A percentile compares a stretch with the other conserved stretches of the same genome.
These are phyloP conservation scores for Eriocheir sinensis DNA, from an alignment of 1,140 invertebrate species.

Conservation along the genomic window DNA sequence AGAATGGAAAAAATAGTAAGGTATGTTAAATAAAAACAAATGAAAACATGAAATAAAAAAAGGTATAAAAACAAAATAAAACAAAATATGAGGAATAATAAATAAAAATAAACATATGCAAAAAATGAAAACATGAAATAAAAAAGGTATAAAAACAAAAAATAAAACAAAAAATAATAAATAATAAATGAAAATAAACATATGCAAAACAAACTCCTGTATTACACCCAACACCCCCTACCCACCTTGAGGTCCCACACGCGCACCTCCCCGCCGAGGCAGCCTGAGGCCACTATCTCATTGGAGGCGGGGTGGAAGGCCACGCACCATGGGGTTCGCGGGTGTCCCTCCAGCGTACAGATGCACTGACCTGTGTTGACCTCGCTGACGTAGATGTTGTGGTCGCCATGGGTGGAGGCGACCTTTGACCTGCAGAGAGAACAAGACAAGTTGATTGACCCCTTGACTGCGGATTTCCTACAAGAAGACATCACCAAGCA, in stretches of 20 bases:
- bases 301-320: slow-evolving; percentile 93
- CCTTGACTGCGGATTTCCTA: no score
- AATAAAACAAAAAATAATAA: no score
- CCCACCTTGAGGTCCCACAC: slow-evolving; percentile 95
- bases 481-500: no score
- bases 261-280: slow-evolving; percentile 93
- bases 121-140: no score
- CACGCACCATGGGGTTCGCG: slow-evolving; percentile 95
- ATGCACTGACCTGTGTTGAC: slow-evolving; percentile 90
- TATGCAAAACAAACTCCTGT: no score
- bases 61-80: no score
- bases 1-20: background rate
- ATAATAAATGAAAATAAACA: no score
- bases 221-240: no score
- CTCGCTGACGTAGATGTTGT: slow-evolving; percentile 94
- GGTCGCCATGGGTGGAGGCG: slow-evolving; percentile 95
- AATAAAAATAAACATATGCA: background rate
- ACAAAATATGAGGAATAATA: background rate
- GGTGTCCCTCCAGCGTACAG: slow-evolving; percentile 90
- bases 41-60: background rate
- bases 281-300: slow-evolving; percentile 93
- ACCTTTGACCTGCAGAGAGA: slow-evolving; percentile 87
- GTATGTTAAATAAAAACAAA: background rate
- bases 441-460: no score
- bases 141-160: no score